Conservation (phyloP, 2,888 invertebrate genomes). For the Muschampia plurimacula region DNA sequence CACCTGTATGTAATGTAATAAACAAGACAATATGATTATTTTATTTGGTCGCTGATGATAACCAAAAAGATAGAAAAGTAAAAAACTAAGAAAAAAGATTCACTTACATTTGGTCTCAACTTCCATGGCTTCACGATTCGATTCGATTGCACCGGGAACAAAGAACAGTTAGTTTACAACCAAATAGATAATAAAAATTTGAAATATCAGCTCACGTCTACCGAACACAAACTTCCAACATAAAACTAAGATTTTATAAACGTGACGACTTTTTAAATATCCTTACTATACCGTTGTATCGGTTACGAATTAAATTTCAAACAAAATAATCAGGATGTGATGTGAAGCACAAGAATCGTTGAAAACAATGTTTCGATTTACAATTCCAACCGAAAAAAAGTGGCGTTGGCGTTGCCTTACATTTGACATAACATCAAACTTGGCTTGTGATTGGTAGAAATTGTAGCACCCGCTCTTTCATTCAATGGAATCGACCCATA, state of each 20-base stretch:
- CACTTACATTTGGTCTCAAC: slow-evolving; percentile 77
- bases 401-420: slow-evolving; percentile 46
- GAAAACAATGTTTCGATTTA: slow-evolving; percentile 42
- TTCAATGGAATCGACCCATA: slow-evolving; percentile 55
- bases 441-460: slow-evolving; percentile 65
- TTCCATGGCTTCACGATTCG: slow-evolving; percentile 66
- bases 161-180: slow-evolving; percentile 41
- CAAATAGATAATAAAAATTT: slow-evolving; percentile 12
- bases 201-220: slow-evolving; percentile 54
- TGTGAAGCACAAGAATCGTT: slow-evolving; percentile 44
- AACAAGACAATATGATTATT: no score
- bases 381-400: slow-evolving; percentile 41
- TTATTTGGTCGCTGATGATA: no score
- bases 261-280: slow-evolving; percentile 56
- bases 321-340: slow-evolving; percentile 58
- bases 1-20: no score
- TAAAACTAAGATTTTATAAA: slow-evolving; percentile 53
- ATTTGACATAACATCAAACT: slow-evolving; percentile 65
- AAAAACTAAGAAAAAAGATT: slow-evolving; percentile 41
- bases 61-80: not conserved
- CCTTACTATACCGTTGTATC: slow-evolving; percentile 61
- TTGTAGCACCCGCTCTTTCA: slow-evolving; percentile 66
- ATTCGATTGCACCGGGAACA: slow-evolving; percentile 46
- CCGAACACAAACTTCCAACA: slow-evolving; percentile 53
- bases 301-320: slow-evolving; percentile 68